phyloP scores from a whole-genome alignment of 2,888 invertebrate species.

The Polietes domitor region DNA sequence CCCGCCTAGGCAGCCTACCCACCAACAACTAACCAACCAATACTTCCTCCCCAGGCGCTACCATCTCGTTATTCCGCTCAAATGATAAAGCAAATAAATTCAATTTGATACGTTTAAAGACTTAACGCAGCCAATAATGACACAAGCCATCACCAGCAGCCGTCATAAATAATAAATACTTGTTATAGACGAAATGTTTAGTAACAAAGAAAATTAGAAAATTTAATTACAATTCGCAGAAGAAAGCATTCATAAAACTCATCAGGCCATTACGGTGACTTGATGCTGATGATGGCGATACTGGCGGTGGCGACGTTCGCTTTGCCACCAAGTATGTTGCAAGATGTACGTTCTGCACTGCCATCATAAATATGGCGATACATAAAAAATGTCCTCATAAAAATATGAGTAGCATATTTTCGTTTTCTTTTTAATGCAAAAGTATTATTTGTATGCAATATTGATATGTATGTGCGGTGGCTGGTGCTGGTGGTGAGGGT shows the following conservation, averaged over 20 bases:
- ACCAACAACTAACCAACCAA: no score
- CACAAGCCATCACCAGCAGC: conserved; percentile 26
- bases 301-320: background rate
- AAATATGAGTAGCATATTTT: background rate
- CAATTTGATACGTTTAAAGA: conserved; percentile 55
- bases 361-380: conserved; percentile 9
- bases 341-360: background rate
- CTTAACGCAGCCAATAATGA: conserved; percentile 41
- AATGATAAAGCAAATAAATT: conserved; percentile 64
- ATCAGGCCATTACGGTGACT: background rate
- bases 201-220: conserved; percentile 27
- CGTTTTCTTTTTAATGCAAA: conserved; percentile 3
- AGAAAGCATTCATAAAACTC: conserved; percentile 18
- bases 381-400: background rate
- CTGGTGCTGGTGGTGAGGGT: background rate
- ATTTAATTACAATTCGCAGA: conserved; percentile 24
- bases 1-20: background rate
- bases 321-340: background rate
- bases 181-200: background rate
- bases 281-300: background rate
- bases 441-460: background rate
- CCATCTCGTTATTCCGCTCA: conserved; percentile 59
- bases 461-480: background rate
- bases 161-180: conserved; percentile 18
- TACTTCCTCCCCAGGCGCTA: background rate